Evolutionary conservation across 2,888 invertebrate genomes (phyloP).

Genomic region (Gastracanthus pulcherrimus): DNA sequence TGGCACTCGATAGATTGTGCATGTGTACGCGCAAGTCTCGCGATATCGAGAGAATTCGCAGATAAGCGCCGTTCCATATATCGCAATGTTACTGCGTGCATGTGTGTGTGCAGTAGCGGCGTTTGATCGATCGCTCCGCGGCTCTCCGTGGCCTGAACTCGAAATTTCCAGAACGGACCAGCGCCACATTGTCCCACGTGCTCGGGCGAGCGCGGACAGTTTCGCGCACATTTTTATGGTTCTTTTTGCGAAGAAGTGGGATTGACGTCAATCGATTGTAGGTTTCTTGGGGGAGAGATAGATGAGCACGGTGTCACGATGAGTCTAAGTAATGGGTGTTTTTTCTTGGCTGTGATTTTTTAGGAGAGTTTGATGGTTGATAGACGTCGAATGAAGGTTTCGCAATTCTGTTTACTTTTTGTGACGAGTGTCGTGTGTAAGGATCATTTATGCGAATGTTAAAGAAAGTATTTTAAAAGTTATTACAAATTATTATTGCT

Average conservation of each 20-base stretch:
- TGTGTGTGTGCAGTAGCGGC: background rate
- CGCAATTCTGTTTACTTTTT: background rate
- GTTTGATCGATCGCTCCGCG: conserved; percentile 44
- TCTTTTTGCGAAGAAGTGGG: too few species aligned
- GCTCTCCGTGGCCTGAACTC: conserved; percentile 5
- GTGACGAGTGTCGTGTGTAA: too few species aligned
- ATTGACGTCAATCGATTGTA: background rate
- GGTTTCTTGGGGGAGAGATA: too few species aligned
- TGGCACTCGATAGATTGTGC: background rate
- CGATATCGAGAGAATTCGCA: background rate
- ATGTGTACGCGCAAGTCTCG: too few species aligned
- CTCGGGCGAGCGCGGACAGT: background rate
- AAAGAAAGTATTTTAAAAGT: too few species aligned
- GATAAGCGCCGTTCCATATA: background rate
- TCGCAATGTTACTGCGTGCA: background rate
- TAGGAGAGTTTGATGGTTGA: background rate
- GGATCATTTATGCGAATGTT: too few species aligned
- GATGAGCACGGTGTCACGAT: background rate
- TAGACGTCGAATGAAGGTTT: background rate
- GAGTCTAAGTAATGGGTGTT: background rate
- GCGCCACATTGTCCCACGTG: conserved; percentile 29
- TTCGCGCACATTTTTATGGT: background rate
- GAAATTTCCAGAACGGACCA: conserved; percentile 52
- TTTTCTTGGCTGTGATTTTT: background rate
- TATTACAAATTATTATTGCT: too few species aligned